phyloP scores from a whole-genome alignment of 1,140 invertebrate genomes.

The Akabosia matsudoensis region DNA sequence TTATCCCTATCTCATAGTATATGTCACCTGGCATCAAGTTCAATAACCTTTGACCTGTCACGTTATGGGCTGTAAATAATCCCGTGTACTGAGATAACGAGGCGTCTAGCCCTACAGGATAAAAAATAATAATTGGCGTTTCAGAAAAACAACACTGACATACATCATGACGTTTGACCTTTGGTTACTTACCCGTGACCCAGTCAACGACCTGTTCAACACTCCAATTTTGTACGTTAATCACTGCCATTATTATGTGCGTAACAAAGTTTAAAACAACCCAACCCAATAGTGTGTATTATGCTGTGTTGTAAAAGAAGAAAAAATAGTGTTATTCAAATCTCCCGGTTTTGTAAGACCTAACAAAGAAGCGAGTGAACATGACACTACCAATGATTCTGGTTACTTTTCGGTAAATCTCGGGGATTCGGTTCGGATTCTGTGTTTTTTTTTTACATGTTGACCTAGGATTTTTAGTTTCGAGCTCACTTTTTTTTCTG shows the following conservation, averaged over 20 bases:
- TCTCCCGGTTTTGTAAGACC: no score
- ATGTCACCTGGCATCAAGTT: constrained; percentile 43
- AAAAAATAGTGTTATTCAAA: no score
- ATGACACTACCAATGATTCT: no score
- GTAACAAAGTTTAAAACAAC: background rate
- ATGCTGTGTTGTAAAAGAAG: background rate
- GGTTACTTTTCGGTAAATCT: no score
- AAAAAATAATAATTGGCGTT: background rate
- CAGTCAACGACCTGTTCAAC: constrained; percentile 41
- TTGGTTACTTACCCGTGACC: constrained; percentile 34
- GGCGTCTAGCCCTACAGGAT: constrained; percentile 37
- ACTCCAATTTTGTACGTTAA: constrained; percentile 26
- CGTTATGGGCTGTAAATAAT: constrained; percentile 21
- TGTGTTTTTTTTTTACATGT: no score
- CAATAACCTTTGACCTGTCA: constrained; percentile 18
- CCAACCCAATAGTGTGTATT: background rate
- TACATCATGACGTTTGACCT: background rate
- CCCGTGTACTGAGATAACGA: constrained; percentile 31
- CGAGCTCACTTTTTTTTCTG: no score
- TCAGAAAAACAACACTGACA: background rate
- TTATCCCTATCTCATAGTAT: constrained; percentile 24
- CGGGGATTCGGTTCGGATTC: no score
- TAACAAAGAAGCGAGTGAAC: no score
- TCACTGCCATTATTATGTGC: background rate
- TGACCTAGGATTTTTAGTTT: no score